Base-by-base conservation (phyloP, 2,888 invertebrate genomes). In the Byasa hedistus region DNA sequence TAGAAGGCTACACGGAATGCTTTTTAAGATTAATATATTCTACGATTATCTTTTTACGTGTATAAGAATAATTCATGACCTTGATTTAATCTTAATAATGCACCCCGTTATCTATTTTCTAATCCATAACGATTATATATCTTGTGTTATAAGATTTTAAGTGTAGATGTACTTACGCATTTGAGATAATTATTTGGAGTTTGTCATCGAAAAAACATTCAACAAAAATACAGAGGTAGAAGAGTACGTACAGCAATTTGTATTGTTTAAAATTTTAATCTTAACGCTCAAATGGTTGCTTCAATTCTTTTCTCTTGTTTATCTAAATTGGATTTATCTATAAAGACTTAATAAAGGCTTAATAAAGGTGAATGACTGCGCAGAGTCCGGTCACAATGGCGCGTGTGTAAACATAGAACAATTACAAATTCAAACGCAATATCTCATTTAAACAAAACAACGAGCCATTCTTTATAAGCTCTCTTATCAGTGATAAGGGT, bases 361-460 rank as follows among this genome's bases (percentile, higher is more conserved):
- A n/a, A 54, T 52, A 57, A 59, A 63, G 62, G 58, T 62, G 55
- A 66, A 63, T 59, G 62, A 66, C 62, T 66, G 56, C 55, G 36
- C 56, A 39, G 19, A 59, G 55, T 51, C 8, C 54, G 27, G 54
- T 55, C 58, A 59, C 32, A 58, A 62, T 58, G 58, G 58, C 44
- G 54, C 44, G 55, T 44, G 61, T 66, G 55, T 66, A 63, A 62
- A 59, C 58, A 58, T 54, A 58, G 55, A 58, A 57, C 66, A 63
- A 62, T 48, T 58, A 55, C 44, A 12, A 65, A 66, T 59, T 55
- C 58, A 66, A 19, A 54, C 54, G 51, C 48, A 48, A 59, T 66
- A 66, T 62, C 58, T 59, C 54, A n/a, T 21, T 56, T 36, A 24
- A 61, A 51, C 54, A 52, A 51, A 55, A 59, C 48, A 62, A 62